Base-by-base conservation (phyloP, 53 echinoderm and acorn worm genomes). In the Paelopatides confundens region DNA sequence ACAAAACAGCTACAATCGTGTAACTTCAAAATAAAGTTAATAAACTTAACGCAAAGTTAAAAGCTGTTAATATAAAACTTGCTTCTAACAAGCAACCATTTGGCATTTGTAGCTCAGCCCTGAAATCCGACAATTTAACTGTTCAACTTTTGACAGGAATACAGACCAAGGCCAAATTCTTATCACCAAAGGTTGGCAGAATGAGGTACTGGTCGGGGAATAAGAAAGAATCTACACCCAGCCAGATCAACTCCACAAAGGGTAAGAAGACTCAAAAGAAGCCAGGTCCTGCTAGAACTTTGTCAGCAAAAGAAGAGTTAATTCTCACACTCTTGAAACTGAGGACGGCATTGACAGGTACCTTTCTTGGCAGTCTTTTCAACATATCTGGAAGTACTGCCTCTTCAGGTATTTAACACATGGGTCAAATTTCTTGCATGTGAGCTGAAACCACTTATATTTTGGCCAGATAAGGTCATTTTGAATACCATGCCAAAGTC, bases 401-500 rank as follows among this genome's bases (percentile, higher is more conserved):
- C 2, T 92, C 88, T 9, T n/a, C 81, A 66, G 5, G 88, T 94
- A 3, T 77, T 91, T 62, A 88, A 85, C 36, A 86, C 91, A 5
- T 94, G 94, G 91, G 79, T 94, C 15, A 86, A 86, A 35, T 86
- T 92, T 47, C 46, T 92, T 28, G 78, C 82, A 23, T 1, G n/a
- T 18, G 89, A 92, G 28, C 77, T 92, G 37, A 86, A 63, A 62
- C 76, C 47, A 8, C 38, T 88, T 9, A 50, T 92, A 5, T 85
- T 68, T 15, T 87, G 89, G 92, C 92, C 94, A 3, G 74, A 86
- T 27, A 63, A 84, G 65, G 26, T 18, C 2, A 63, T 88, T 43
- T 3, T 38, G 31, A 14, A 18, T n/a, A 52, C 29, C 7, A 85
- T 91, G 13, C 88, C 89, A 14, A 9, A 47, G 31, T 92, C 62